Conservation (phyloP, 35 echinoderm and acorn worm genomes). For the Holothuria glaberrima region DNA sequence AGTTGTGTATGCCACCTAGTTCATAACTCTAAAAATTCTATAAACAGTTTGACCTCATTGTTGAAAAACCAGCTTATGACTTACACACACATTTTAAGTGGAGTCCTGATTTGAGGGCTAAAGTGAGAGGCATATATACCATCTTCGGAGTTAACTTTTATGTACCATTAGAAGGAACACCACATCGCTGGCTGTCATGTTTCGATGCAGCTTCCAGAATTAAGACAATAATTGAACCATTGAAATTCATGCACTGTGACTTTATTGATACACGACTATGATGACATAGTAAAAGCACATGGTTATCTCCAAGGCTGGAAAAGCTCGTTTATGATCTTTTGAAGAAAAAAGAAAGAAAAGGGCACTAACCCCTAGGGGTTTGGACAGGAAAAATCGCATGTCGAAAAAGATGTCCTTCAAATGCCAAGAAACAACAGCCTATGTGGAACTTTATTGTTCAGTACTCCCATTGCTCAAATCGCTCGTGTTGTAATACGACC, state of each 20-base stretch:
- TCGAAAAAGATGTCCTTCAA: neutral
- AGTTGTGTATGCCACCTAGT: constrained; percentile 23
- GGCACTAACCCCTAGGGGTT: neutral
- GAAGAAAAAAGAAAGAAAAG: neutral
- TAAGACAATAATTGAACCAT: constrained; percentile 15
- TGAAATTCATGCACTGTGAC: neutral
- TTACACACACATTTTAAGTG: constrained; percentile 54
- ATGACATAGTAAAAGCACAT: constrained; percentile 1
- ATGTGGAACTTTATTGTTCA: constrained; percentile 9
- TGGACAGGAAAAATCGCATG: constrained; percentile 9
- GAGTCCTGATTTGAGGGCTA: constrained; percentile 49
- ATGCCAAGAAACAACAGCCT: neutral
- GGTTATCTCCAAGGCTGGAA: constrained; percentile 8
- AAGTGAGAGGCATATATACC: neutral
- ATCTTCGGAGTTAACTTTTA: neutral
- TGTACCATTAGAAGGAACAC: constrained; percentile 1
- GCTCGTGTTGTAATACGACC: neutral
- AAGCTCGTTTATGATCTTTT: constrained; percentile 1
- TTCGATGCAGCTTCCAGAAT: constrained; percentile 8
- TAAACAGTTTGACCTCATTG: constrained; percentile 5
- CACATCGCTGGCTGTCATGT: constrained; percentile 10
- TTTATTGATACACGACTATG: neutral
- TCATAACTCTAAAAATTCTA: constrained; percentile 29
- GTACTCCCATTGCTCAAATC: constrained; percentile 10
- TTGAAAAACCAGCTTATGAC: constrained; percentile 63